Evolutionary conservation across 1,140 invertebrate species (phyloP).

Genomic region (Lordiphosa collinella): DNA sequence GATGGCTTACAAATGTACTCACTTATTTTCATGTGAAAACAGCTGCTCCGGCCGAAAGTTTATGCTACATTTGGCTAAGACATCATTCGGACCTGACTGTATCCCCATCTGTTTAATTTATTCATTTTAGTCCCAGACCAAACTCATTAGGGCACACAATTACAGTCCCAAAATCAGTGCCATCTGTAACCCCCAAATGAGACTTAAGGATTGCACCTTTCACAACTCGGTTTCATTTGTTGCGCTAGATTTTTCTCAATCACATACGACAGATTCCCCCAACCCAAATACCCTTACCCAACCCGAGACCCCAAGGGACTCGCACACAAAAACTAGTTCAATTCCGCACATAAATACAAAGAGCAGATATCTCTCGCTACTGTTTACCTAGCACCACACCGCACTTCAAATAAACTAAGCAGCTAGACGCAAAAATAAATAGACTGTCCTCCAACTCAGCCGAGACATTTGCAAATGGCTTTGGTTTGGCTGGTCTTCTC

Average conservation of each 20-base stretch:
- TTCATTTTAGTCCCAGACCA: slow-evolving; percentile 42
- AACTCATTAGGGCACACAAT: slow-evolving; percentile 46
- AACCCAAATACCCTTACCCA: not conserved
- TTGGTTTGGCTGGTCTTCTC: slow-evolving; percentile 40
- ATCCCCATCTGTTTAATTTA: slow-evolving; percentile 40
- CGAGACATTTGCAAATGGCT: slow-evolving; percentile 71
- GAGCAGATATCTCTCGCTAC: not conserved
- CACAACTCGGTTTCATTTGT: slow-evolving; percentile 63
- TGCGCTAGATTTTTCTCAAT: slow-evolving; percentile 78
- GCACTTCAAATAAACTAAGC: slow-evolving; percentile 49
- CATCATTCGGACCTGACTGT: slow-evolving; percentile 17
- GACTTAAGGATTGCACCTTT: slow-evolving; percentile 53
- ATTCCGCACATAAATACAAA: slow-evolving; percentile 37
- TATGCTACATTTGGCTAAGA: slow-evolving; percentile 40
- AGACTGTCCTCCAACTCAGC: slow-evolving; percentile 16
- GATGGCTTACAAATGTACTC: slow-evolving; percentile 20
- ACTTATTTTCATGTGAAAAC: not conserved
- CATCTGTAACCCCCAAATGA: slow-evolving; percentile 19
- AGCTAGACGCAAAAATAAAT: slow-evolving; percentile 43
- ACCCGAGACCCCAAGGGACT: slow-evolving; percentile 9
- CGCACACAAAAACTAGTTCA: slow-evolving; percentile 52
- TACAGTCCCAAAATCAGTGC: slow-evolving; percentile 18
- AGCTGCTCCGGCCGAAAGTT: slow-evolving; percentile 28
- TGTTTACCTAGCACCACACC: slow-evolving; percentile 24
- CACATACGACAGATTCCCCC: slow-evolving; percentile 34